These are phyloP conservation scores for Tragelaphus strepsiceros DNA, from an alignment of 2,113 vertebrate species.

Conservation along the genomic window DNA sequence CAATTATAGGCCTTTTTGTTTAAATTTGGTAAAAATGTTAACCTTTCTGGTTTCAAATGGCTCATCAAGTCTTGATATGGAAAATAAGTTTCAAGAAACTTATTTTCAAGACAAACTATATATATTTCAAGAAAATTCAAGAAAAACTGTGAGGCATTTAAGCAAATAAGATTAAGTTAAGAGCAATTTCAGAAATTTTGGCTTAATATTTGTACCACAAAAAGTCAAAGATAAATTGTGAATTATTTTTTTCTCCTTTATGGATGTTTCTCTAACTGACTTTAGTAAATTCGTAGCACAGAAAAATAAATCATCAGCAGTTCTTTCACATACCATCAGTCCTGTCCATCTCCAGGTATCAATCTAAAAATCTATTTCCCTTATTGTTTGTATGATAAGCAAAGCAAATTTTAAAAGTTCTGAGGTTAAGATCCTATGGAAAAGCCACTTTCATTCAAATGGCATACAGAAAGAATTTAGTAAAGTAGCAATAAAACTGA, in stretches of 20 bases:
- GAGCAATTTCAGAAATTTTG: neutral
- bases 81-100: neutral
- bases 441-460: neutral
- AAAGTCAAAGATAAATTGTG: neutral
- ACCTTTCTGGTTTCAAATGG: neutral
- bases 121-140: neutral
- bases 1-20: fast-evolving
- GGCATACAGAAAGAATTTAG: neutral
- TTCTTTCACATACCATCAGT: neutral
- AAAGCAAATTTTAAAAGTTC: neutral
- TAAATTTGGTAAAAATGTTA: neutral
- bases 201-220: neutral
- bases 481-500: neutral
- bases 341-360: neutral
- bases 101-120: too few relatives aligned
- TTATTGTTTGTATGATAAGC: neutral
- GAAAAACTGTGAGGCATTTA: neutral
- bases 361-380: neutral
- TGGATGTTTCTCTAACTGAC: fast-evolving
- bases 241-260: neutral
- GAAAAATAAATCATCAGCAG: neutral
- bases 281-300: neutral
- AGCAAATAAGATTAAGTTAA: neutral
- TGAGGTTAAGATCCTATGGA: neutral
- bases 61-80: neutral